These are phyloP conservation scores for Myathropa florea DNA, from an alignment of 2,888 invertebrate genomes.

Conservation along the genomic window DNA sequence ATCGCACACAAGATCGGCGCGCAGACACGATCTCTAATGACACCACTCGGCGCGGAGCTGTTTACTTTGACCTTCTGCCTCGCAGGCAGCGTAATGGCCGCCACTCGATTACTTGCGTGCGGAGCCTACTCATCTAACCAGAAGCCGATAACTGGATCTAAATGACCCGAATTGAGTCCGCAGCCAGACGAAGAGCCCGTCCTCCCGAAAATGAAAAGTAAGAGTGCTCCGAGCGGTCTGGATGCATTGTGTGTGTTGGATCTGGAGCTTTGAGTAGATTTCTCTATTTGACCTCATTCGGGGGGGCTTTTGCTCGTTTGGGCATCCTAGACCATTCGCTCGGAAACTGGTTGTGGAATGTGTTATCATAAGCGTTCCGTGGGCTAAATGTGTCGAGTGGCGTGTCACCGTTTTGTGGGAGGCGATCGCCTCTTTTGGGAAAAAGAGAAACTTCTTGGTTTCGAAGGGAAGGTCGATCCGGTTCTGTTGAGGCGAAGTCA, in stretches of 20 bases:
- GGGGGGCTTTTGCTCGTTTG: background rate
- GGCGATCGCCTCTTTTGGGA: background rate
- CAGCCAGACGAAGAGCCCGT: background rate
- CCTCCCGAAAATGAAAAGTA: conserved; percentile 23
- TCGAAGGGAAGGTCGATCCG: conserved; percentile 30
- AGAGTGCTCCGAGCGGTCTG: conserved; percentile 28
- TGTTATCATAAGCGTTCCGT: background rate
- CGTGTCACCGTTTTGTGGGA: conserved; percentile 5
- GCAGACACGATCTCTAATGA: conserved; percentile 10
- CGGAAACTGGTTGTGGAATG: background rate
- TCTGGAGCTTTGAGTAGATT: conserved; percentile 42
- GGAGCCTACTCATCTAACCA: conserved; percentile 21
- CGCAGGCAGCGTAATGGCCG: background rate
- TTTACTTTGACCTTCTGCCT: conserved; percentile 33
- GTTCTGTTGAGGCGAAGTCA: conserved; percentile 3
- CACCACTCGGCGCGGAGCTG: background rate
- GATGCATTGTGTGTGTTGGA: conserved; percentile 1
- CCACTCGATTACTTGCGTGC: conserved; percentile 5
- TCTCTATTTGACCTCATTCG: conserved; percentile 37
- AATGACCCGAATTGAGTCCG: conserved; percentile 18
- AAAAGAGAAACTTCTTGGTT: conserved; percentile 25
- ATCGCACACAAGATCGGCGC: background rate
- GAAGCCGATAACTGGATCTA: conserved; percentile 37
- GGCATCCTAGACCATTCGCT: too few species aligned
- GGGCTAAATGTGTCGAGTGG: conserved; percentile 29